Conservation (phyloP, 2,888 invertebrate genomes). For the Aphrophora alni region DNA sequence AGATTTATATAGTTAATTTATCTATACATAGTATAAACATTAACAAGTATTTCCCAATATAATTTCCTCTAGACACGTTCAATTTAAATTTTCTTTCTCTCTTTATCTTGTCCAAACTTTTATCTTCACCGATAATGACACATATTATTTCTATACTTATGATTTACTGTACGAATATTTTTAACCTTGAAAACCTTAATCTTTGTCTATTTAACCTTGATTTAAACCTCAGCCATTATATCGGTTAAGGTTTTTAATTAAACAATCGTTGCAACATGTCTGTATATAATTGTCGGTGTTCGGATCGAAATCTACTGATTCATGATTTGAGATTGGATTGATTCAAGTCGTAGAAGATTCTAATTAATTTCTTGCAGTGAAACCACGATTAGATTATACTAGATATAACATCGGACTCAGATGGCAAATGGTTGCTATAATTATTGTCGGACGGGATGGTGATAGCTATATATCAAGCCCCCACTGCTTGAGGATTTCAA, state of each 20-base stretch:
- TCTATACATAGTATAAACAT: no score
- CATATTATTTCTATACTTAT: no score
- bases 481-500: neutral
- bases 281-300: neutral
- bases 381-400: neutral
- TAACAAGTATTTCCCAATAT: no score
- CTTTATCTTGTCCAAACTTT: no score
- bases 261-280: neutral
- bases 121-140: no score
- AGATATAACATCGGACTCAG: neutral
- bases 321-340: neutral
- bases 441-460: neutral
- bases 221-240: neutral
- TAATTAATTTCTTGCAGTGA: neutral
- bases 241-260: neutral
- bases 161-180: no score
- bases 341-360: neutral
- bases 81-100: no score
- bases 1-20: no score
- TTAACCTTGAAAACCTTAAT: no score
- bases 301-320: slow-evolving; percentile 4
- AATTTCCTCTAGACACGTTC: no score
- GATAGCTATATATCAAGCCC: neutral
- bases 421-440: neutral
- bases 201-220: neutral